Evolutionary conservation across 1,140 invertebrate species (phyloP), one percentile per base, ranked within the genome.

Genomic region (Neuroterus valhalla): DNA sequence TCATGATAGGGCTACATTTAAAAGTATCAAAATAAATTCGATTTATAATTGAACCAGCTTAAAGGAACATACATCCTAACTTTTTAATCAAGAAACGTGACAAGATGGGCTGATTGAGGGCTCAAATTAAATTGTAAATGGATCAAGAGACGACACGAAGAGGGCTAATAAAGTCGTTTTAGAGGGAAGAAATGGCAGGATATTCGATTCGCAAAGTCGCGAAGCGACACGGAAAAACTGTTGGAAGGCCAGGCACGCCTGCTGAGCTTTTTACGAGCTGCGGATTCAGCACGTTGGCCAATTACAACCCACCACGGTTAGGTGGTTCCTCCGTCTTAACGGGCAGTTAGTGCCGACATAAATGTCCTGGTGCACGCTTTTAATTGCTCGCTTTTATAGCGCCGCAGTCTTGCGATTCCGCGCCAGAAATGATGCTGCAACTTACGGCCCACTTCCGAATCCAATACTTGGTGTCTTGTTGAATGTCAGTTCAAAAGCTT

Each of bases 231-330:
- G 52, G 52, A 62, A 62, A 62, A 62, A 62, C 52, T 31, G 52
- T 62, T 62, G 52, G 52, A 62, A 62, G 52, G 52, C 52, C 52
- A 26, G 26, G 52, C 52, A 62, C 52, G 52, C 52, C 52, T 26
- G 52, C 52, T 62, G 52, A 62, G 52, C 21, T 62, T 62, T 62
- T 62, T 62, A 62, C 52, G 52, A 62, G 52, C 52, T 62, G 52
- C 21, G 11, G 52, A 62, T 62, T 62, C 52, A 62, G 52, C 52
- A 62, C 46, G 46, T 17, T 48, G 46, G 46, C 52, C 52, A 62
- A 62, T 62, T 62, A 62, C 52, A 62, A 62, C 21, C 15, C 52
- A 62, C 52, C 52, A 62, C 52, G 14, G 52, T 26, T 10, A 26
- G 52, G 52, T 62, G 52, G 52, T 62, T 62, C 52, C 52, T 62